Conservation (phyloP, 2,888 invertebrate genomes). For the Nymphalis c-album region DNA sequence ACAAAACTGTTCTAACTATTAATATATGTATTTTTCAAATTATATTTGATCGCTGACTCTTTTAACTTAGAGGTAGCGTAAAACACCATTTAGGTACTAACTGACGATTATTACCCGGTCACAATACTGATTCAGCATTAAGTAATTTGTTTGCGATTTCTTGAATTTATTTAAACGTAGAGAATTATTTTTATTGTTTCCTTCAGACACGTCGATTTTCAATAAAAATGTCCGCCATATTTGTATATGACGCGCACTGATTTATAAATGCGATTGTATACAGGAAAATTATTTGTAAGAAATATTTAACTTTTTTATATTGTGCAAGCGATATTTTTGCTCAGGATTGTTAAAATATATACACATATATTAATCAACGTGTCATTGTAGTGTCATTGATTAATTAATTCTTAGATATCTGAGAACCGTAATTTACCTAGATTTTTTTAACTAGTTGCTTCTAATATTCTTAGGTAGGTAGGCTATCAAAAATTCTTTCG, state of each 20-base stretch:
- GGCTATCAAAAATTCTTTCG: no score
- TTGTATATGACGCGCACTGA: not conserved
- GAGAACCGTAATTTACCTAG: no score
- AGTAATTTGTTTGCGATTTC: slow-evolving; percentile 66
- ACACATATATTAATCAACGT: no score
- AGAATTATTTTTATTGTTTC: slow-evolving; percentile 39
- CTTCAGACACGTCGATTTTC: slow-evolving; percentile 38
- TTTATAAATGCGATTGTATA: not conserved
- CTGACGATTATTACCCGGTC: slow-evolving; percentile 74
- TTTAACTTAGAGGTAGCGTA: slow-evolving; percentile 40
- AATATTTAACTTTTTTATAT: not conserved
- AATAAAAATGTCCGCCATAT: slow-evolving; percentile 30
- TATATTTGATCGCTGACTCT: slow-evolving; percentile 27
- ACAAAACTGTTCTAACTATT: not conserved
- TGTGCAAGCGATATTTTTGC: no score
- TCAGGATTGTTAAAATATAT: no score
- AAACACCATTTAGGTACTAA: slow-evolving; percentile 68
- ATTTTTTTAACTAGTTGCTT: no score
- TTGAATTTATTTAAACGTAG: slow-evolving; percentile 32
- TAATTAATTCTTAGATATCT: no score
- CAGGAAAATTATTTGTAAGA: not conserved
- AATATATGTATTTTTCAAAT: not conserved
- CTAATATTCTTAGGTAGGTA: no score
- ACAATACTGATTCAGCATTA: slow-evolving; percentile 69
- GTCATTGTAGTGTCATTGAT: no score